phyloP scores from a whole-genome alignment of 2,888 invertebrate genomes.

The Congeria kusceri region DNA sequence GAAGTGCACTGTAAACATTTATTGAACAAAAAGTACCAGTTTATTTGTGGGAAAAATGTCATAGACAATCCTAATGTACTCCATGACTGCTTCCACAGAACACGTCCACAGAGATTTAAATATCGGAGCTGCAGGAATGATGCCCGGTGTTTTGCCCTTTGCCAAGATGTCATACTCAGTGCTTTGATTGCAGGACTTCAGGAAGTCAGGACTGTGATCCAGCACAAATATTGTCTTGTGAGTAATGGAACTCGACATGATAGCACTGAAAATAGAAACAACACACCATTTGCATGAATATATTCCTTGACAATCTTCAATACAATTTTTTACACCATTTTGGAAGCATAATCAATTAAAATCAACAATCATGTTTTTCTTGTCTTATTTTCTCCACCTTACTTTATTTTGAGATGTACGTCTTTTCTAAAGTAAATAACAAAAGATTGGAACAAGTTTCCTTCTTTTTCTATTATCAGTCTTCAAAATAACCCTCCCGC shows the following conservation, averaged over 20 bases:
- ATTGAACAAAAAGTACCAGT: slow-evolving; percentile 78
- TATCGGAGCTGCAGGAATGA: slow-evolving; percentile 92
- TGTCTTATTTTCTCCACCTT: too few relatives aligned
- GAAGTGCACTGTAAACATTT: too few relatives aligned
- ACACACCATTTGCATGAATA: too few relatives aligned
- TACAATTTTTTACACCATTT: too few relatives aligned
- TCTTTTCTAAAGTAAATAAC: too few relatives aligned
- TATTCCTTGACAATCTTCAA: too few relatives aligned
- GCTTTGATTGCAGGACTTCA: slow-evolving; percentile 92
- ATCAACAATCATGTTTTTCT: too few relatives aligned
- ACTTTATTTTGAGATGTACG: too few relatives aligned
- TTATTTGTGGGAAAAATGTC: slow-evolving; percentile 94
- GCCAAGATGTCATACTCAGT: slow-evolving; percentile 93
- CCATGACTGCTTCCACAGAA: slow-evolving; percentile 96
- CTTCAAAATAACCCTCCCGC: too few relatives aligned
- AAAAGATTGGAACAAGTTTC: too few relatives aligned
- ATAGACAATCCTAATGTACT: slow-evolving; percentile 98
- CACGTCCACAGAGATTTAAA: slow-evolving; percentile 98
- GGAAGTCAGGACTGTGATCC: slow-evolving; percentile 97
- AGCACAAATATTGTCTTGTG: slow-evolving; percentile 98
- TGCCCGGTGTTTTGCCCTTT: slow-evolving; percentile 86
- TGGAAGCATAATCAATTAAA: too few relatives aligned
- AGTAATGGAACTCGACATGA: slow-evolving; percentile 31
- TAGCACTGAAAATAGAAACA: slow-evolving; percentile 10
- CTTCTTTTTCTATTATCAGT: too few relatives aligned